Evolutionary conservation across 64 coral and sea anemone species (phyloP).

Genomic region (Stichodactyla helianthus): DNA sequence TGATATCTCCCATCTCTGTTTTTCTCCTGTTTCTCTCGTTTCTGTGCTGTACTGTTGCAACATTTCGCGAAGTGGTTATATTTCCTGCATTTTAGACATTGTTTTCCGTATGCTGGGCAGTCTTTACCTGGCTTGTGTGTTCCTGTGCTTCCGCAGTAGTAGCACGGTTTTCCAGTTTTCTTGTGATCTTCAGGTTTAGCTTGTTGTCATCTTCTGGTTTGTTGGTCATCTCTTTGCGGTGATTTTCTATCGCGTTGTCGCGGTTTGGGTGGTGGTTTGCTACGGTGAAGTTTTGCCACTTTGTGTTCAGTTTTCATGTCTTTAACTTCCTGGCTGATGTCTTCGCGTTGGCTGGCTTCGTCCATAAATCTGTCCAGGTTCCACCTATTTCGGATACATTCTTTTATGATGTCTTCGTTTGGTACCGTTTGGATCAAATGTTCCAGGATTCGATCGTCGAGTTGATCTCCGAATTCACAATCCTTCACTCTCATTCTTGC

Average conservation of each 20-base stretch:
- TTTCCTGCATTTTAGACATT: conserved; percentile 54
- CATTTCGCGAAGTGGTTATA: conserved; percentile 76
- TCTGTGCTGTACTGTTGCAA: conserved; percentile 21
- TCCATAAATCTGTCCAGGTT: neutral
- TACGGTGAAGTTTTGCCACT: neutral
- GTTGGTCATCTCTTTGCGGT: neutral
- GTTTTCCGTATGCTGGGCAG: conserved; percentile 37
- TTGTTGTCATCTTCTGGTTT: neutral
- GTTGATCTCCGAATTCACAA: too few species aligned
- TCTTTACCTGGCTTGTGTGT: conserved; percentile 18
- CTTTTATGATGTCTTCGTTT: too few species aligned
- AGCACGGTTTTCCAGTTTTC: neutral
- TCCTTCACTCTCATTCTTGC: too few species aligned
- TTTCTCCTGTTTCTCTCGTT: conserved; percentile 2
- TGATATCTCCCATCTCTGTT: conserved; percentile 28
- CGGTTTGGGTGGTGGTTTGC: neutral
- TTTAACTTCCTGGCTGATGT: too few species aligned
- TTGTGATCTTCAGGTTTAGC: neutral
- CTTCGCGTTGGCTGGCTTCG: conserved; percentile 6
- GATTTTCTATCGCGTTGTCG: neutral
- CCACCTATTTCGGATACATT: neutral
- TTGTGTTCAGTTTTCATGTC: neutral
- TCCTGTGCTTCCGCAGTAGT: conserved; percentile 26
- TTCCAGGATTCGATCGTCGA: too few species aligned
- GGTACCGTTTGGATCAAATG: neutral